phyloP scores from a whole-genome alignment of 2,113 vertebrate genomes.

The Gambusia affinis region DNA sequence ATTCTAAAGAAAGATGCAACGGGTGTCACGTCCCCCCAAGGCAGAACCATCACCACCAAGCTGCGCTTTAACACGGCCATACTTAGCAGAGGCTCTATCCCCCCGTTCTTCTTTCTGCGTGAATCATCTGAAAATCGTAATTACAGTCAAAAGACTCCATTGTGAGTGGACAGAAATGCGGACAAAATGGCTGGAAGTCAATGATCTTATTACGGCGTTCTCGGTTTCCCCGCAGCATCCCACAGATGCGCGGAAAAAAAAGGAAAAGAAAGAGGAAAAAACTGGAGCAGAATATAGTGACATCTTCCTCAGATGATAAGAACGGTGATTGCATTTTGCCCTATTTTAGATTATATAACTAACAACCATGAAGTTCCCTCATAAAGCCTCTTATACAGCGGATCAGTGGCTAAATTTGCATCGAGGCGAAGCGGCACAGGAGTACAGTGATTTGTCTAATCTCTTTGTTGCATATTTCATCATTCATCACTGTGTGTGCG shows the following conservation, averaged over 20 bases:
- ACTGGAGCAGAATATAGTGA: constrained; percentile 64
- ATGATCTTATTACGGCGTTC: constrained; percentile 68
- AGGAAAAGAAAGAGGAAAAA: constrained; percentile 7
- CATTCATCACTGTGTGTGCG: constrained; percentile 58
- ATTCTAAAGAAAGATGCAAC: constrained; percentile 68
- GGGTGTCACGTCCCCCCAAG: constrained; percentile 62
- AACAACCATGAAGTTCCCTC: constrained; percentile 81
- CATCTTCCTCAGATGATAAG: constrained; percentile 75
- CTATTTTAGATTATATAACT: constrained; percentile 82
- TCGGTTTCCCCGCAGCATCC: constrained; percentile 51
- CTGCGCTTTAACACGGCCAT: constrained; percentile 37
- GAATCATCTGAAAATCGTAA: constrained; percentile 40
- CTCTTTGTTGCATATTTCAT: constrained; percentile 82
- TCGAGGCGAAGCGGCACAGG: constrained; percentile 71
- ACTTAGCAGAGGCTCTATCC: constrained; percentile 38
- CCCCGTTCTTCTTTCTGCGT: not conserved
- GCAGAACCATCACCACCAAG: constrained; percentile 48
- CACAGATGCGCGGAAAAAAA: constrained; percentile 23
- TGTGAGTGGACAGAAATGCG: constrained; percentile 61
- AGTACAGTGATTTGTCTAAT: constrained; percentile 81
- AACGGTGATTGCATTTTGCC: constrained; percentile 78
- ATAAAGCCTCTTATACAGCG: constrained; percentile 83
- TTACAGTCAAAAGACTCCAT: constrained; percentile 28
- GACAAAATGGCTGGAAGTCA: constrained; percentile 65
- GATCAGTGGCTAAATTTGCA: constrained; percentile 82